Base-by-base conservation (phyloP, 2,888 invertebrate species). In the Chrysomela aeneicollis region DNA sequence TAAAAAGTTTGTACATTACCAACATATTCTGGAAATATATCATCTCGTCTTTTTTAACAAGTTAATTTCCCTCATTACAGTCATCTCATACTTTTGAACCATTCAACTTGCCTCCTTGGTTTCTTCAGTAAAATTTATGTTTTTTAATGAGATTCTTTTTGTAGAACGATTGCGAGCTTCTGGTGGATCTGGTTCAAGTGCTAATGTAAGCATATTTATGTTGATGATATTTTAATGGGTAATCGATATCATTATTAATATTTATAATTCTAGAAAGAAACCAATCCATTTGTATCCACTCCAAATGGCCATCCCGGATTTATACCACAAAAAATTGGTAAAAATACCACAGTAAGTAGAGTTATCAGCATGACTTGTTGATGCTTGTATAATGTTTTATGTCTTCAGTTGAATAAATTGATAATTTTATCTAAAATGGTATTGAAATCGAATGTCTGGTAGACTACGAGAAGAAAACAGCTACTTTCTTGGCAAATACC, bases 261-360 rank as follows among this genome's bases (percentile, higher is more conserved):
- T 46, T 58, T 50, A 37, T 26, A 19, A 46, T 81, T 83, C 37
- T 76, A 88, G 87, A 87, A 87, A 82, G 87, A 88, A 73, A 79
- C 92, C 71, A 95, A 91, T 81, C 96, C 97, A 18, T 97, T 97
- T 83, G 86, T 93, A 53, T 90, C 92, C 67, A 92, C 94, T 57
- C 89, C 92, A 71, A 95, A 95, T 86, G 94, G 95, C 49, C 95
- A 97, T 85, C 93, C 96, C 42, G 92, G 92, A 64, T 97, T 97
- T 83, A 92, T 93, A 72, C 97, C 97, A 10, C 95, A 96, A 82
- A 97, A 96, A 86, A 90, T 94, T 71, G 95, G 95, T 57, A 95
- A 95, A 76, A 85, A 81, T 74, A 76, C 84, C 64, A 78, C 83
- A 37, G 86, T 86, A 82, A 79, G 77, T 76, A 57, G 18, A 57